Percentiles rank a stretch among this genome's conserved stretches.
Conservation (phyloP, 1,140 invertebrate genomes). For the Dinothrombium tinctorium region DNA sequence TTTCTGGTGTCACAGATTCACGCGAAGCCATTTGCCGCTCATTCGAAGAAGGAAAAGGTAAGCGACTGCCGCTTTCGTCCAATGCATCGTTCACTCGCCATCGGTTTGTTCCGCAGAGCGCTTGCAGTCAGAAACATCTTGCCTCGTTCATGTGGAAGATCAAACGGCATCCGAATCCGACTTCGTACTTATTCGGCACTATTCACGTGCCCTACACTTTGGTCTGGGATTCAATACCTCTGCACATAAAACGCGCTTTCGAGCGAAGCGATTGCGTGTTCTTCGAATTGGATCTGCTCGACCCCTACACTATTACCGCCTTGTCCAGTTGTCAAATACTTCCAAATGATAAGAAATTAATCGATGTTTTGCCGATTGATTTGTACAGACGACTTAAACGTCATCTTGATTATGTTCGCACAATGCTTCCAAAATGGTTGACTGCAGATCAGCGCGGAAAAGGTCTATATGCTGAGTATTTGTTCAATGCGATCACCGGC, state of each 20-base stretch:
- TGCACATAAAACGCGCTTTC: constrained; percentile 29
- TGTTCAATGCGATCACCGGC: constrained; percentile 28
- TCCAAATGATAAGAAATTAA: constrained; percentile 23
- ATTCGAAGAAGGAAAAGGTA: too few relatives aligned
- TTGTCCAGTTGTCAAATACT: constrained; percentile 29
- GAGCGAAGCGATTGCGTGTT: constrained; percentile 24
- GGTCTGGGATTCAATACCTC: constrained; percentile 30
- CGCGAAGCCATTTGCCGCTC: too few relatives aligned
- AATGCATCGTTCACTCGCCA: too few relatives aligned
- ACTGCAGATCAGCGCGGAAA: constrained; percentile 23
- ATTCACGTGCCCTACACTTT: constrained; percentile 33
- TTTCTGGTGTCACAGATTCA: too few relatives aligned
- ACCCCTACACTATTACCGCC: constrained; percentile 24
- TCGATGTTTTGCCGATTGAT: constrained; percentile 25
- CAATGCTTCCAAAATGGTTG: constrained; percentile 28
- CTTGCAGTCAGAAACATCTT: too few relatives aligned
- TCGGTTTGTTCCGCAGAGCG: too few relatives aligned
- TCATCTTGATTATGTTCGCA: constrained; percentile 26
- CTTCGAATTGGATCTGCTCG: constrained; percentile 31
- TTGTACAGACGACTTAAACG: constrained; percentile 25
- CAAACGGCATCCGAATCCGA: not conserved
- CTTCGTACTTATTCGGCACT: constrained; percentile 22
- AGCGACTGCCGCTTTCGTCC: too few relatives aligned
- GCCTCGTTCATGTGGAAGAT: not conserved
- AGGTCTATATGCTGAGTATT: constrained; percentile 28